These are phyloP conservation scores for Abrostola tripartita DNA, from an alignment of 2,888 invertebrate genomes.

Conservation along the genomic window DNA sequence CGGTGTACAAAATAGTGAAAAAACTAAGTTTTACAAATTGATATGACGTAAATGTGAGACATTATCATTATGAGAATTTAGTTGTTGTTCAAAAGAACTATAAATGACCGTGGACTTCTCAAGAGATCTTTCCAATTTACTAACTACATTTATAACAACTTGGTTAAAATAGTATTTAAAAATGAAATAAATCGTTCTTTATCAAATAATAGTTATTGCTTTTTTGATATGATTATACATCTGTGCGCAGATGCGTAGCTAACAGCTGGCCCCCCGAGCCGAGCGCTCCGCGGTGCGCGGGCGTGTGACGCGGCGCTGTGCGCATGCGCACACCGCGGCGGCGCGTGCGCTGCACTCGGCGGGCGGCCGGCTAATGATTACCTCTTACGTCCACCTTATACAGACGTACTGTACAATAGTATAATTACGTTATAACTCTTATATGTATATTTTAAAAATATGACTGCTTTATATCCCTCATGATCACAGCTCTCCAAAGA, in stretches of 20 bases:
- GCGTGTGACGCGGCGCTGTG: constrained; percentile 18
- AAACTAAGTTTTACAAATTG: constrained; percentile 75
- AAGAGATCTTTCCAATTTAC: constrained; percentile 85
- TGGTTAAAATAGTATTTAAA: constrained; percentile 86
- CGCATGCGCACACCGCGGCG: constrained; percentile 25
- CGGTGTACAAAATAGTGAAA: constrained; percentile 70
- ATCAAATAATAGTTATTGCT: constrained; percentile 88
- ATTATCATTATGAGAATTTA: constrained; percentile 72
- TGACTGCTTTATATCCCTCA: constrained; percentile 88
- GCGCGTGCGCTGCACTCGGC: constrained; percentile 10
- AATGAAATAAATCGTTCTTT: constrained; percentile 81
- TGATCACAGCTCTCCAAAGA: constrained; percentile 88
- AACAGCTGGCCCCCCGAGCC: constrained; percentile 24
- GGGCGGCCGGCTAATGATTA: constrained; percentile 49
- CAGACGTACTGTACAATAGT: constrained; percentile 72
- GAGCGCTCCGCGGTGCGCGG: constrained; percentile 13
- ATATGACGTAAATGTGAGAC: constrained; percentile 82
- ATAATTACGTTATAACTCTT: constrained; percentile 86
- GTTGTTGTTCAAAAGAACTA: constrained; percentile 86
- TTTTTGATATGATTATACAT: constrained; percentile 86
- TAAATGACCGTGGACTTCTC: constrained; percentile 85
- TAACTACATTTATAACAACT: constrained; percentile 87
- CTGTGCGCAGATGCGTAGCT: constrained; percentile 68
- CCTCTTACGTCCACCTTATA: constrained; percentile 59
- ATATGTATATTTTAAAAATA: constrained; percentile 87